Evolutionary conservation across 2,113 vertebrate genomes (phyloP).

Genomic region (Gasterosteus aculeatus): DNA sequence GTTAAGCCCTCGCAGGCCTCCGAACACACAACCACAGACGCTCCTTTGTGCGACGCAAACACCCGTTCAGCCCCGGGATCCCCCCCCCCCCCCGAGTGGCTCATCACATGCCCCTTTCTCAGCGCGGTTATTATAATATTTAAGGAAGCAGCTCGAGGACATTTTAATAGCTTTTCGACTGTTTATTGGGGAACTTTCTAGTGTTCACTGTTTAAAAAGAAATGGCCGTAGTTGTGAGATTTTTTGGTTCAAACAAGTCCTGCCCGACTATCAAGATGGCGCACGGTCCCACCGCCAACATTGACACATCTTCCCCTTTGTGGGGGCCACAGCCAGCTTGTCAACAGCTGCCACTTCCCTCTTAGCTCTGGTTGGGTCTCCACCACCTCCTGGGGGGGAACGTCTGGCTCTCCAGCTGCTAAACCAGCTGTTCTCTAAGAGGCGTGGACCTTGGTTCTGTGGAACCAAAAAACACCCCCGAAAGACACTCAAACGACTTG

Average conservation of each 20-base stretch:
- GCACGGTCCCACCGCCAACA: not conserved
- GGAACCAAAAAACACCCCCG: not conserved
- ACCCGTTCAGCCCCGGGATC: slow-evolving; percentile 13
- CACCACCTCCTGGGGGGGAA: not conserved
- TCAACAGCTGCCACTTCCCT: not conserved
- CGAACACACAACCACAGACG: slow-evolving; percentile 50
- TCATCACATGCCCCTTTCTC: slow-evolving; percentile 51
- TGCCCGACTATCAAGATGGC: too few relatives aligned
- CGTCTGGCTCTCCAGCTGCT: too few relatives aligned
- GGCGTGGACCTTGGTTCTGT: not conserved
- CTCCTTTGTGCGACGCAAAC: slow-evolving; percentile 41
- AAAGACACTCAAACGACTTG: not conserved
- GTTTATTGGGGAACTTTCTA: not conserved
- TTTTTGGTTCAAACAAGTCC: too few relatives aligned
- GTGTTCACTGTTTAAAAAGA: not conserved
- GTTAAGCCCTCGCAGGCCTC: slow-evolving; percentile 45
- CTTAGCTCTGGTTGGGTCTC: not conserved
- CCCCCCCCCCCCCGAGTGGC: slow-evolving; percentile 2
- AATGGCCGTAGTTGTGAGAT: too few relatives aligned
- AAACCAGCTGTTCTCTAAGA: not conserved
- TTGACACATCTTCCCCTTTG: not conserved
- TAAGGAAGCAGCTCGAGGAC: not conserved
- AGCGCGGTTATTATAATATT: slow-evolving; percentile 32
- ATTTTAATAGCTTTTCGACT: slow-evolving; percentile 25
- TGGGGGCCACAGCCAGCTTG: not conserved